Conservation (phyloP, 1,140 invertebrate species). For the Oncopeltus fasciatus region DNA sequence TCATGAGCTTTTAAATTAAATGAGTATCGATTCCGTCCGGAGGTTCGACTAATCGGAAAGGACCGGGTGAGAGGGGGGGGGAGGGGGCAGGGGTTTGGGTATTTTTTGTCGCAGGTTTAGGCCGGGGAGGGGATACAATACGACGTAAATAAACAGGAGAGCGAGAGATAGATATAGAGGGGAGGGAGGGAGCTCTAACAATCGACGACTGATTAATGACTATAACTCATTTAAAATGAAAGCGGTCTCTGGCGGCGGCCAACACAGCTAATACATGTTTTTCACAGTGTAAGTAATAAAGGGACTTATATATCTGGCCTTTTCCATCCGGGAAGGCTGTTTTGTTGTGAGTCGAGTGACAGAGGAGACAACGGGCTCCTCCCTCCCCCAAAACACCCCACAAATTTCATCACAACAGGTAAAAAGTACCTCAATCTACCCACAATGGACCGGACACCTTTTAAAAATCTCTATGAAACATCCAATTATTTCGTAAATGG, state of each 20-base stretch:
- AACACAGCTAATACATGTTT: not conserved
- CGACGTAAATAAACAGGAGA: not conserved
- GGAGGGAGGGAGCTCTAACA: not conserved
- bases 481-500: too few relatives aligned
- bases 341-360: too few relatives aligned
- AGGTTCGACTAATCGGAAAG: not conserved
- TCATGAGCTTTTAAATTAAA: slow-evolving; percentile 4
- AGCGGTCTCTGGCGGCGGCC: not conserved
- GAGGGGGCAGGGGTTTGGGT: not conserved
- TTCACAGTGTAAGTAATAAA: slow-evolving; percentile 5
- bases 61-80: not conserved
- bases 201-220: not conserved
- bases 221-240: slow-evolving; percentile 8
- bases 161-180: too few relatives aligned
- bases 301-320: not conserved
- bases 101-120: not conserved
- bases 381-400: too few relatives aligned
- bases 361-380: too few relatives aligned
- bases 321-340: too few relatives aligned
- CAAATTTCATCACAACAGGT: too few relatives aligned
- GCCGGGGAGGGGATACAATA: not conserved
- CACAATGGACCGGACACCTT: too few relatives aligned
- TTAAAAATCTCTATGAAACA: too few relatives aligned
- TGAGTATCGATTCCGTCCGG: not conserved
- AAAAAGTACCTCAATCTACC: too few relatives aligned